These are phyloP conservation scores for Hydropsyche tenuis DNA, from an alignment of 1,140 invertebrate species.

Conservation along the genomic window DNA sequence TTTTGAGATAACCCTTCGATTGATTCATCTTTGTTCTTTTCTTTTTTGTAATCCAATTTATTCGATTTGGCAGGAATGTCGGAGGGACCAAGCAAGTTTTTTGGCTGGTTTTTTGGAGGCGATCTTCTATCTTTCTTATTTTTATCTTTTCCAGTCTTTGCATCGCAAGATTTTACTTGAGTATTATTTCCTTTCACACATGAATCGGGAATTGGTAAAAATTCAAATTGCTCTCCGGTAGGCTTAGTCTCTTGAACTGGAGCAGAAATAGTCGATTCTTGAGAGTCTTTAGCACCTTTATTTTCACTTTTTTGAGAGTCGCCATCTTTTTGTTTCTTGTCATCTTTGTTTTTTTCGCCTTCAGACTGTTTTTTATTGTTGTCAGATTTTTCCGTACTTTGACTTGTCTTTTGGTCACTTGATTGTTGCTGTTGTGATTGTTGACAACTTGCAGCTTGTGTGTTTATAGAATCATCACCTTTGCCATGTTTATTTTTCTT, in stretches of 20 bases:
- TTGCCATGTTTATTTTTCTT: slow-evolving; percentile 44
- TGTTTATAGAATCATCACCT: not conserved
- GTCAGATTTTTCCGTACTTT: not conserved
- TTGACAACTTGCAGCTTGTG: slow-evolving; percentile 17
- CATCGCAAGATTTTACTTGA: not conserved
- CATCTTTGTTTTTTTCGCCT: not conserved
- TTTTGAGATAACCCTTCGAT: slow-evolving; percentile 52
- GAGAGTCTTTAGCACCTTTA: slow-evolving; percentile 8
- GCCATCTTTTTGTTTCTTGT: not conserved
- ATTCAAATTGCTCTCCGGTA: slow-evolving; percentile 35
- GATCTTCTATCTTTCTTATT: slow-evolving; percentile 35
- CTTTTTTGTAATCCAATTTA: slow-evolving; percentile 63
- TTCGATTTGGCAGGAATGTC: slow-evolving; percentile 63
- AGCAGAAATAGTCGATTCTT: not conserved
- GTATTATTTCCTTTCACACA: not conserved
- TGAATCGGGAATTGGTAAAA: slow-evolving; percentile 37
- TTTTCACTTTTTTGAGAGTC: not conserved
- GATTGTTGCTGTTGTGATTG: not conserved
- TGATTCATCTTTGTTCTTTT: slow-evolving; percentile 57
- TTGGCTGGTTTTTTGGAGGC: slow-evolving; percentile 53
- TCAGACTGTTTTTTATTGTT: slow-evolving; percentile 8
- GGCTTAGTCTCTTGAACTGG: not conserved
- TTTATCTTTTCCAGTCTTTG: slow-evolving; percentile 11
- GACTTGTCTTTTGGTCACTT: slow-evolving; percentile 3
- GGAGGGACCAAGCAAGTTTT: slow-evolving; percentile 63